These are phyloP conservation scores for Agrypnus murinus DNA, from an alignment of 2,888 invertebrate genomes.

Conservation along the genomic window DNA sequence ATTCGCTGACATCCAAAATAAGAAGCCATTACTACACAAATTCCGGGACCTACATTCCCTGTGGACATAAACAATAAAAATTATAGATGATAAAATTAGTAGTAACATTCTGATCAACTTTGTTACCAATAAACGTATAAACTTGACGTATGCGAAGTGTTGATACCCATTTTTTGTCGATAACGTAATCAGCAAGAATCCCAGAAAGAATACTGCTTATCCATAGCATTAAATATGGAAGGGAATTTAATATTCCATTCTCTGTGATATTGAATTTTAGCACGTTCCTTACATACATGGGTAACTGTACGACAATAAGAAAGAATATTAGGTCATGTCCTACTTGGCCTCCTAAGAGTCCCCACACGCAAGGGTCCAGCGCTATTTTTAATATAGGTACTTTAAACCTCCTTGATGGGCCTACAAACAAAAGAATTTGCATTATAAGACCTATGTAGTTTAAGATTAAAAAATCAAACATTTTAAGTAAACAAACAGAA, in stretches of 20 bases:
- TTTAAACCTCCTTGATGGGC: not conserved
- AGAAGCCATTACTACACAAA: conserved; percentile 39
- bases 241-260: conserved; percentile 77
- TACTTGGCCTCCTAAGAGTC: conserved; percentile 82
- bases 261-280: conserved; percentile 78
- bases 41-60: conserved; percentile 40
- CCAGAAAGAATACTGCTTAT: conserved; percentile 78
- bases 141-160: not conserved
- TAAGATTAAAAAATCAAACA: too few relatives aligned
- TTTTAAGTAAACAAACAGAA: too few relatives aligned
- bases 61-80: too few relatives aligned
- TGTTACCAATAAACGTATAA: conserved; percentile 27
- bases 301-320: conserved; percentile 81
- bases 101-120: too few relatives aligned
- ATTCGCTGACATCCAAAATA: conserved; percentile 46
- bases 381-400: conserved; percentile 78
- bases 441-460: too few relatives aligned
- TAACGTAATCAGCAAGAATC: conserved; percentile 80
- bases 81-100: too few relatives aligned
- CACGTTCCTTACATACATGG: conserved; percentile 81
- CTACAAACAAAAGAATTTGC: not conserved
- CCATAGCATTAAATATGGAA: conserved; percentile 82
- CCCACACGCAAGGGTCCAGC: conserved; percentile 81
- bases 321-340: conserved; percentile 83
- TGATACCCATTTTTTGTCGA: conserved; percentile 69